phyloP scores from a whole-genome alignment of 2,888 invertebrate species.

The Epinotia bilunana region DNA sequence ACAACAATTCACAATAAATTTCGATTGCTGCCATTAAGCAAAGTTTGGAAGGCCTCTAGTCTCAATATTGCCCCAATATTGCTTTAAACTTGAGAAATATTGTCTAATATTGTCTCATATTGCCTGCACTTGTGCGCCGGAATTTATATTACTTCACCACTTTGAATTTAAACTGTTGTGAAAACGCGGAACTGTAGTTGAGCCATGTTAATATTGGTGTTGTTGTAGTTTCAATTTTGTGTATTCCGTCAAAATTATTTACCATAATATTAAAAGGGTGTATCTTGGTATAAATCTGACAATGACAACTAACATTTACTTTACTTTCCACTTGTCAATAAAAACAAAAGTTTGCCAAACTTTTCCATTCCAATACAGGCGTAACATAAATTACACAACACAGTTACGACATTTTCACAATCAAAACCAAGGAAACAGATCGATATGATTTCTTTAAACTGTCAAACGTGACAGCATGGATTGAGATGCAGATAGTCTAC shows the following conservation, averaged over 20 bases:
- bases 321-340: background rate
- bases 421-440: conserved; percentile 35
- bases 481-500: conserved; percentile 38
- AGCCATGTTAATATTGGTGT: background rate
- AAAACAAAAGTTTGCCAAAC: conserved; percentile 8
- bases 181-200: background rate
- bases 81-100: conserved; percentile 72
- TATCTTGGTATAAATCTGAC: background rate
- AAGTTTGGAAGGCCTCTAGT: conserved; percentile 47
- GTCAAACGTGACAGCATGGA: conserved; percentile 40
- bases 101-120: conserved; percentile 73
- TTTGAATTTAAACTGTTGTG: conserved; percentile 52
- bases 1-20: conserved; percentile 19
- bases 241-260: background rate
- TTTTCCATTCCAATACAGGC: background rate
- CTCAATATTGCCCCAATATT: conserved; percentile 63
- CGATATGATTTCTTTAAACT: conserved; percentile 41
- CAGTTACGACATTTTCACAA: conserved; percentile 23
- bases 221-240: background rate
- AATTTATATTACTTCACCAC: conserved; percentile 60
- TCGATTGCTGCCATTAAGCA: conserved; percentile 25
- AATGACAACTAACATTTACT: background rate
- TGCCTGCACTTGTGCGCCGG: conserved; percentile 65
- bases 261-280: background rate
- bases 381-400: conserved; percentile 31